Evolutionary conservation across 2,797 vertebrate species (phyloP).

Genomic region (Prionace glauca): DNA sequence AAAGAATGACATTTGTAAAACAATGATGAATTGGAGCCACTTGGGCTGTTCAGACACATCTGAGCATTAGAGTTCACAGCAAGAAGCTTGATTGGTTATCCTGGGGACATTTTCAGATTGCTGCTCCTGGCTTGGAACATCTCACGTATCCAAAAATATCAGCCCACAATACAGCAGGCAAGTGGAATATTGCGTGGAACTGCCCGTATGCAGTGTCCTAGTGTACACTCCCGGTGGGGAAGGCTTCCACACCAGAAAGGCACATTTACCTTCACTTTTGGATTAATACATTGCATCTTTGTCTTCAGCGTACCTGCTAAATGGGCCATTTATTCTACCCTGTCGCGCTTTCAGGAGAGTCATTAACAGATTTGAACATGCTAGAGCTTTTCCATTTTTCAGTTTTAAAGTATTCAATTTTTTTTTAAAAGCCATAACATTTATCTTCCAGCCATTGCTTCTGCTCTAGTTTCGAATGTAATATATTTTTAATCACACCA

Average conservation of each 20-base stretch:
- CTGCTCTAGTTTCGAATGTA: conserved; percentile 20
- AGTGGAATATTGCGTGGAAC: not conserved
- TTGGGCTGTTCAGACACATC: not conserved
- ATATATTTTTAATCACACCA: conserved; percentile 31
- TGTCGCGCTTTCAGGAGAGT: conserved; percentile 2
- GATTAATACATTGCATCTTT: not conserved
- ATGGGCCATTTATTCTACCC: conserved; percentile 23
- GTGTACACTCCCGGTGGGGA: no score
- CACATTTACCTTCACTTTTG: not conserved
- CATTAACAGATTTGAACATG: conserved; percentile 12
- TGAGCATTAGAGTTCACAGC: not conserved
- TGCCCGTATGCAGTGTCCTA: not conserved
- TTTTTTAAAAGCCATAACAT: not conserved
- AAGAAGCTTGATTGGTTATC: not conserved
- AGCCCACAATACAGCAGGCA: not conserved
- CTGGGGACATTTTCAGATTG: not conserved
- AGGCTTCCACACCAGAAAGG: not conserved
- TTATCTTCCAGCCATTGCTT: conserved; percentile 24
- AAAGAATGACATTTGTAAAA: not conserved
- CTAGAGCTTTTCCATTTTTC: conserved; percentile 19
- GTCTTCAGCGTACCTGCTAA: not conserved
- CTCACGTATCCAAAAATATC: not conserved
- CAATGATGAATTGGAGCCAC: not conserved
- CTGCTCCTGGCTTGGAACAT: not conserved
- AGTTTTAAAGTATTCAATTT: conserved; percentile 22